Percentiles rank a stretch among this genome's conserved stretches.
phyloP scores from a whole-genome alignment of 2,888 invertebrate species.

The Apodemia mormo region DNA sequence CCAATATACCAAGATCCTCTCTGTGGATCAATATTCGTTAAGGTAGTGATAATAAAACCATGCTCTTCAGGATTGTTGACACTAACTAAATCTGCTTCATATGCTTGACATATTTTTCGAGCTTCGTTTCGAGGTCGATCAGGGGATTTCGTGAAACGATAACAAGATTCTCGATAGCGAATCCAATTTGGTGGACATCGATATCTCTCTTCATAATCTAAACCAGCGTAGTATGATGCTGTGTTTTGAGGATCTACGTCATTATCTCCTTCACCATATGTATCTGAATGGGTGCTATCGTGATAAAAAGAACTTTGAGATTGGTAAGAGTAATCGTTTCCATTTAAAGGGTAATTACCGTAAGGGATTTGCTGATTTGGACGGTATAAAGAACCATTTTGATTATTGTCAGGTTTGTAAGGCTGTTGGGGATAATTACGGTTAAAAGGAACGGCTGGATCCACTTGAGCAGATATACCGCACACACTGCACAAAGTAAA shows the following conservation, averaged over 20 bases:
- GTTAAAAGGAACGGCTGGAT: slow-evolving; percentile 55
- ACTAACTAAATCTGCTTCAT: slow-evolving; percentile 89
- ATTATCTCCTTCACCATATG: slow-evolving; percentile 59
- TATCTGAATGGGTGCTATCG: slow-evolving; percentile 56
- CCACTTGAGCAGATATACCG: slow-evolving; percentile 58
- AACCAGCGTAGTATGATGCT: slow-evolving; percentile 64
- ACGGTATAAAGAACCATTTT: slow-evolving; percentile 58
- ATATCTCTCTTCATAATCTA: slow-evolving; percentile 71
- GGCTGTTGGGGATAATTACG: slow-evolving; percentile 57
- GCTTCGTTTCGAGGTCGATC: slow-evolving; percentile 90
- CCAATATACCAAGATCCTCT: slow-evolving; percentile 94
- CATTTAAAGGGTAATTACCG: slow-evolving; percentile 67
- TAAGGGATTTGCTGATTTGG: slow-evolving; percentile 65
- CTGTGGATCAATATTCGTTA: slow-evolving; percentile 92
- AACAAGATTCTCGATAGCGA: slow-evolving; percentile 90
- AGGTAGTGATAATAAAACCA: slow-evolving; percentile 90
- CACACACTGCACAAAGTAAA: slow-evolving; percentile 50
- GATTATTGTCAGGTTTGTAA: slow-evolving; percentile 48
- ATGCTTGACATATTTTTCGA: slow-evolving; percentile 90
- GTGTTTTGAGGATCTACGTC: slow-evolving; percentile 67
- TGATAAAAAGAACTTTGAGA: slow-evolving; percentile 72
- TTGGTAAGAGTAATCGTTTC: slow-evolving; percentile 56
- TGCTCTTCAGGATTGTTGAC: slow-evolving; percentile 93
- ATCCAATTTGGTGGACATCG: slow-evolving; percentile 94
- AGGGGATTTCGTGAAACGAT: slow-evolving; percentile 94